Evolutionary conservation across 2,797 vertebrate genomes (phyloP).

Genomic region (Syngnathus acus): DNA sequence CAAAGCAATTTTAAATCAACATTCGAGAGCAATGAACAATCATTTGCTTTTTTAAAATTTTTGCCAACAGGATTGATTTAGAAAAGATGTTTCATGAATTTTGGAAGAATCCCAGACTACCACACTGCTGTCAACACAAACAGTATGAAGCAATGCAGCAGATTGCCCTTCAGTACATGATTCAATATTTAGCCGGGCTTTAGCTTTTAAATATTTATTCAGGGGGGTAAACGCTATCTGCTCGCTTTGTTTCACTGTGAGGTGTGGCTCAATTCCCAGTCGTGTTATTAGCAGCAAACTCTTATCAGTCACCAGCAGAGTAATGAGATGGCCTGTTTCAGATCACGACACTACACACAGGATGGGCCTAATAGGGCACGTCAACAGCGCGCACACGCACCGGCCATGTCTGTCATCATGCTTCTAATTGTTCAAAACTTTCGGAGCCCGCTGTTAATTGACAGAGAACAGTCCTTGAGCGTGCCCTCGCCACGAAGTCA

Average conservation of each 20-base stretch:
- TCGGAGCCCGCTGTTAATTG: slow-evolving; percentile 52
- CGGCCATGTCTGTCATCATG: slow-evolving; percentile 57
- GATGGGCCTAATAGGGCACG: slow-evolving; percentile 63
- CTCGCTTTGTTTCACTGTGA: slow-evolving; percentile 20
- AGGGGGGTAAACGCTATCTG: slow-evolving; percentile 24
- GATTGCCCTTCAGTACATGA: slow-evolving; percentile 2
- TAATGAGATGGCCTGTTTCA: slow-evolving; percentile 65
- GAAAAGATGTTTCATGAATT: no score
- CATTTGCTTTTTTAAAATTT: no score
- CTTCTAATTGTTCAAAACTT: slow-evolving; percentile 43
- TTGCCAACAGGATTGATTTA: no score
- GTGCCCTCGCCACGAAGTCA: neutral
- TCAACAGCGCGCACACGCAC: slow-evolving; percentile 50
- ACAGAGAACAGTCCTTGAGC: slow-evolving; percentile 39
- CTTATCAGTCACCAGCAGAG: slow-evolving; percentile 63
- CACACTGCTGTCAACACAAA: slow-evolving; percentile 18
- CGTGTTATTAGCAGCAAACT: slow-evolving; percentile 60
- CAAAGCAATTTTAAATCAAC: neutral
- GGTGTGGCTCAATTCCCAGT: slow-evolving; percentile 46
- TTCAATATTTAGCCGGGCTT: slow-evolving; percentile 5
- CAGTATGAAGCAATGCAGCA: slow-evolving; percentile 7
- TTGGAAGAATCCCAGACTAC: neutral
- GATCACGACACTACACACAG: slow-evolving; percentile 56
- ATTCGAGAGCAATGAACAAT: no score
- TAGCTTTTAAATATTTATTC: slow-evolving; percentile 38